These are phyloP conservation scores for Anabacerthia variegaticeps DNA, from an alignment of 2,797 vertebrate genomes.

Conservation along the genomic window DNA sequence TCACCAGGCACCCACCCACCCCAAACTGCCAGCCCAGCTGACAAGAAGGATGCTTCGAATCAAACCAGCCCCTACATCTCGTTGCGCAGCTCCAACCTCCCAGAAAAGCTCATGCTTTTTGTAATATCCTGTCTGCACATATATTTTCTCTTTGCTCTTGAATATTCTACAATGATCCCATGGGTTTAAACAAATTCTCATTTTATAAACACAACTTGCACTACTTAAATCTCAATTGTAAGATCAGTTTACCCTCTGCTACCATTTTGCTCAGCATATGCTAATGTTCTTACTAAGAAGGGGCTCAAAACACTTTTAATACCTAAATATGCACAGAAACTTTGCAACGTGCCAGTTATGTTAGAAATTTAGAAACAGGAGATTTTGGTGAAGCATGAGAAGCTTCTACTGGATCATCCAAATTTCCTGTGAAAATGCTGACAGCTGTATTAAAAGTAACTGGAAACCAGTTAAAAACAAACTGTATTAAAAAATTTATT, in stretches of 20 bases:
- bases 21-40: background rate
- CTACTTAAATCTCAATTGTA: background rate
- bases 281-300: background rate
- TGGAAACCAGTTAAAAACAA: background rate
- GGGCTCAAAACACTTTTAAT: background rate
- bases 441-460: background rate
- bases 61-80: background rate
- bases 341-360: background rate
- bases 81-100: rapidly evolving
- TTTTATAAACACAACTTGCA: background rate
- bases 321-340: background rate
- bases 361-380: background rate
- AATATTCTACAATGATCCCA: background rate
- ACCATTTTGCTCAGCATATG: background rate
- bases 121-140: background rate
- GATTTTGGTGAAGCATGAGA: background rate
- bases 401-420: background rate
- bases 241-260: background rate
- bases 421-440: background rate
- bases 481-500: background rate
- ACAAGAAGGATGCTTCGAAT: rapidly evolving
- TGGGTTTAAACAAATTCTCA: background rate
- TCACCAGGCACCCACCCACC: background rate
- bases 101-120: background rate
- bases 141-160: background rate